Conservation (phyloP, 2,888 invertebrate species). For the Amblyjoppa proteus region DNA sequence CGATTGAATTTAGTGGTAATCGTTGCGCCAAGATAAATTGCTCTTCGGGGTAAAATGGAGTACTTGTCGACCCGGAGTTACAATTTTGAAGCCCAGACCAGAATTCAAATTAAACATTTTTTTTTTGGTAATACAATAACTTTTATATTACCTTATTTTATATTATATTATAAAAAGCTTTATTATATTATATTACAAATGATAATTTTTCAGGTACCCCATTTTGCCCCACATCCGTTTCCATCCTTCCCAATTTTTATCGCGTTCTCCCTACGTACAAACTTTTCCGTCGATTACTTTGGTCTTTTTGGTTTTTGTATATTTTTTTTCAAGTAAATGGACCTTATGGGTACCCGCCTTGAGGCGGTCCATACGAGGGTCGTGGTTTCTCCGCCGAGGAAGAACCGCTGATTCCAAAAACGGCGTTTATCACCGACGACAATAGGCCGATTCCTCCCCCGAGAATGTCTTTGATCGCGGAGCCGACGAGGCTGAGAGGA, state of each 20-base stretch:
- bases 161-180: neutral
- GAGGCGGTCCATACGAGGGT: conserved; percentile 73
- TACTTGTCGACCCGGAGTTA: no score
- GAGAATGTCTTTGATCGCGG: conserved; percentile 79
- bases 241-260: no score
- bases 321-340: no score
- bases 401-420: conserved; percentile 78
- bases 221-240: neutral
- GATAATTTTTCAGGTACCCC: neutral
- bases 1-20: no score
- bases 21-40: no score
- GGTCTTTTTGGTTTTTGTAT: neutral
- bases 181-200: neutral
- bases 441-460: conserved; percentile 77
- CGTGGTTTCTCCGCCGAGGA: conserved; percentile 72
- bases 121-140: neutral
- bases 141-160: neutral
- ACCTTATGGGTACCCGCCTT: conserved; percentile 47
- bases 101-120: neutral
- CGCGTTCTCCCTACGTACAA: no score
- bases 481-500: conserved; percentile 74
- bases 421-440: conserved; percentile 76
- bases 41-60: no score
- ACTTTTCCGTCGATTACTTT: neutral
- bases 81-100: no score